Evolutionary conservation across 2,797 vertebrate genomes (phyloP), one percentile per base, ranked within the genome.

Genomic region (Neosilurus hyrtlii): DNA sequence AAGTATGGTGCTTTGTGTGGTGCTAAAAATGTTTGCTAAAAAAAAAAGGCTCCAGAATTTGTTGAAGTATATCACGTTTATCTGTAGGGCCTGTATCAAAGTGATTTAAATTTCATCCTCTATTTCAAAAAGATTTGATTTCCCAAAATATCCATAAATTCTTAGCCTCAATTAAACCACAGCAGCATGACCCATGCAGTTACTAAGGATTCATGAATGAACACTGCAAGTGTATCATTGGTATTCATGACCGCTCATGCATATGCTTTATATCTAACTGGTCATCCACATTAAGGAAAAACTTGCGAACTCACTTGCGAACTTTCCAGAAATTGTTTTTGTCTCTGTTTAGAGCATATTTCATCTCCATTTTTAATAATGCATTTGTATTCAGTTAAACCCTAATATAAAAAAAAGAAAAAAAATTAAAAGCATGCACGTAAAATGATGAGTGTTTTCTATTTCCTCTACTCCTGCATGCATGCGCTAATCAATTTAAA

Each of bases 401-500:
- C 43, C 30, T 24, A 62, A 63, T 16, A 43, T 77, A 24, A 63
- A 43, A 37, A 37, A 22, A 22, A 70, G 5, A 71, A n/a, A 3
- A 26, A 1, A 35, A 15, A 62, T 26, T 8, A 26, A 18, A 43
- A 43, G 6, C 1, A 16, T 35, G 24, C 1, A 75, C 11, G 6
- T n/a, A 10, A 78, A 63, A 52, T 63, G 43, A 77, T 4, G 14
- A 51, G 30, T 65, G 9, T 30, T 78, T 63, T 63, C 75, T 49
- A 18, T 63, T 77, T 78, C n/a, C 43, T 24, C 15, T n/a, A 37
- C 79, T 61, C 18, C 67, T n/a, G 30, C 51, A 70, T 62, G 52
- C 65, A 68, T 61, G 26, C 2, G 1, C 35, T 75, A 75, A 82
- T 82, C 71, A 49, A 30, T 59, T 81, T 84, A 67, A 52, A 63